A percentile compares a stretch with the other conserved stretches of the same genome.
Evolutionary conservation across 2,113 vertebrate species (phyloP).

Genomic region (Saccopteryx bilineata): DNA sequence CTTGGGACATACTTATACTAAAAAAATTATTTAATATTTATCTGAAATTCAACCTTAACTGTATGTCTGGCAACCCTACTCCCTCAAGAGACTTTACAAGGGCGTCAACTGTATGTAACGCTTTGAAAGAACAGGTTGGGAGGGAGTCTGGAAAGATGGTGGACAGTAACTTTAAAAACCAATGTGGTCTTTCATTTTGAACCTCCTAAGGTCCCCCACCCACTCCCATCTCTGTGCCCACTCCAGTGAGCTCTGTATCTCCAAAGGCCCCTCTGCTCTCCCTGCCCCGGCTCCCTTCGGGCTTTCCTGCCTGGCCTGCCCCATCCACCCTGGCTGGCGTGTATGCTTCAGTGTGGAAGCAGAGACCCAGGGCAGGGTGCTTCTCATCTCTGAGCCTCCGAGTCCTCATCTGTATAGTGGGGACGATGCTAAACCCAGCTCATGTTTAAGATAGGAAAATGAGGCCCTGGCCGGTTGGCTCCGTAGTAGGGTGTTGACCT

Average conservation of each 20-base stretch:
- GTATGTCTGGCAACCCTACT: background rate
- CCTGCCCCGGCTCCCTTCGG: background rate
- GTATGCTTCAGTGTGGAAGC: background rate
- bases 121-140: background rate
- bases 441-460: background rate
- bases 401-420: background rate
- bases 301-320: rapidly evolving
- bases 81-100: background rate
- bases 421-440: background rate
- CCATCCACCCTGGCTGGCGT: background rate
- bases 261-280: background rate
- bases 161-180: background rate
- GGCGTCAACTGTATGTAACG: background rate
- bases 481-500: too few relatives aligned
- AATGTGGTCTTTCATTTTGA: background rate
- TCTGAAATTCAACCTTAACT: background rate
- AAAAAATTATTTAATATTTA: conserved; percentile 16
- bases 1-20: background rate
- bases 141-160: background rate
- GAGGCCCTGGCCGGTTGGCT: background rate
- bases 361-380: too few relatives aligned
- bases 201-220: too few relatives aligned
- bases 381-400: background rate
- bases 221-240: background rate
- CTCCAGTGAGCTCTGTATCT: background rate